Evolutionary conservation across 2,113 vertebrate species (phyloP).

Genomic region (Nyctibius bracteatus): DNA sequence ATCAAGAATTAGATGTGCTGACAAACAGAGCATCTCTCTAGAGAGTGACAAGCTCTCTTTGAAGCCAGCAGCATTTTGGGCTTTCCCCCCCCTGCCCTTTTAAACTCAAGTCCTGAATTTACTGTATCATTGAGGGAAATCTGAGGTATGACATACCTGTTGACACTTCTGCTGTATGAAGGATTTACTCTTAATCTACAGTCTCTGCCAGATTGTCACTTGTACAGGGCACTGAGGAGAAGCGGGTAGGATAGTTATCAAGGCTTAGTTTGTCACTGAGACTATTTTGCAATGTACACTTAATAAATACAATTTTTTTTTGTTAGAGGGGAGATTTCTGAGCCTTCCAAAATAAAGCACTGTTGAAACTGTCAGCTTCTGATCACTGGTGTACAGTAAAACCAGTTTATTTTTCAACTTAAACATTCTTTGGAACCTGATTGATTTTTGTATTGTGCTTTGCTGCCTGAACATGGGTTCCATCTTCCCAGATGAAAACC

Average conservation of each 20-base stretch:
- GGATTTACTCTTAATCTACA: neutral
- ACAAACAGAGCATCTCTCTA: neutral
- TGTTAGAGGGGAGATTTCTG: neutral
- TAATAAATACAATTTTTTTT: neutral
- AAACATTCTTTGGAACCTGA: neutral
- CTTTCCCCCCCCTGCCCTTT: no score
- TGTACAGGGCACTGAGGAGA: neutral
- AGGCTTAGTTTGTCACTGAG: neutral
- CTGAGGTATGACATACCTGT: fast-evolving
- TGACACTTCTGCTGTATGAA: neutral
- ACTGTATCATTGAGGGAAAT: neutral
- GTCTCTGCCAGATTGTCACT: neutral
- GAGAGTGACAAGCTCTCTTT: neutral
- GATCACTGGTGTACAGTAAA: neutral
- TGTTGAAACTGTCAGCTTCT: neutral
- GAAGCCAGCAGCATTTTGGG: neutral
- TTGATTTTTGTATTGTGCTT: neutral
- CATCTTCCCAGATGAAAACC: neutral
- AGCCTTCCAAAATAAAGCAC: neutral
- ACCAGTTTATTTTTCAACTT: neutral
- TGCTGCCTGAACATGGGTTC: neutral
- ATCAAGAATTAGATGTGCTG: neutral
- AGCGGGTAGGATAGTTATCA: neutral
- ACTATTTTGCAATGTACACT: neutral
- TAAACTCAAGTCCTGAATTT: neutral